Base-by-base conservation (phyloP, 2,797 vertebrate genomes). In the Tiaroga cobitis region DNA sequence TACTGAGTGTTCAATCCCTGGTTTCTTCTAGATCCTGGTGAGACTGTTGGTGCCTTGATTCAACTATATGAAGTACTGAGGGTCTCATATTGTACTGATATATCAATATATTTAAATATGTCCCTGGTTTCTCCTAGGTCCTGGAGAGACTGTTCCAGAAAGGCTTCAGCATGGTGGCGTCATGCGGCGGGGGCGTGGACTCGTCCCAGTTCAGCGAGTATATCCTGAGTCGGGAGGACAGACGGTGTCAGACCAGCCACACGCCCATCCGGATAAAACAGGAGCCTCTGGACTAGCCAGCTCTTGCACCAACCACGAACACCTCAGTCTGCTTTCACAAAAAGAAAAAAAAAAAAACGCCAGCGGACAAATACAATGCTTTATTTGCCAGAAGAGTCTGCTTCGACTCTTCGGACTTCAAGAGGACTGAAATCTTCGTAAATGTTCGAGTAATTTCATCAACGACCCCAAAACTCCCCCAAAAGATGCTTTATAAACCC, bases 151-250 rank as follows among this genome's bases (percentile, higher is more conserved):
- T 99, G 89, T 98, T 99, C 93, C 98, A 97, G 94, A 98, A 98
- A 92, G 98, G 98, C 37, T 99, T 99, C 94, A 96, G 93, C 0
- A 96, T 99, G 96, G 97, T 97, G 0, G 98, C 97, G 0, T 99
- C 98, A 0, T 99, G 98, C 0, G 98, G 98, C 0, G 98, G 98
- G 0, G 98, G 98, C 0, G 98, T 99, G 92, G 98, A 99, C 95
- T 99, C 98, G 51, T 99, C 98, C 83, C 98, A 99, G 96, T 99
- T 99, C 96, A 99, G 98, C 78, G 98, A 99, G 90, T 99, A 99
- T 0, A 97, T 99, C 90, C 94, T 99, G 91, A 98, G 97, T 90
- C 96, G 98, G 0, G 97, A 99, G 90, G 98, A 99, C 92, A 96
- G 97, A 85, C 96, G 97, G 72, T 95, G 95, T 69, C 97, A 98